Percentiles rank a stretch among this genome's conserved stretches.
Evolutionary conservation across 1,140 invertebrate species (phyloP).

Genomic region (Lordiphosa mommai): DNA sequence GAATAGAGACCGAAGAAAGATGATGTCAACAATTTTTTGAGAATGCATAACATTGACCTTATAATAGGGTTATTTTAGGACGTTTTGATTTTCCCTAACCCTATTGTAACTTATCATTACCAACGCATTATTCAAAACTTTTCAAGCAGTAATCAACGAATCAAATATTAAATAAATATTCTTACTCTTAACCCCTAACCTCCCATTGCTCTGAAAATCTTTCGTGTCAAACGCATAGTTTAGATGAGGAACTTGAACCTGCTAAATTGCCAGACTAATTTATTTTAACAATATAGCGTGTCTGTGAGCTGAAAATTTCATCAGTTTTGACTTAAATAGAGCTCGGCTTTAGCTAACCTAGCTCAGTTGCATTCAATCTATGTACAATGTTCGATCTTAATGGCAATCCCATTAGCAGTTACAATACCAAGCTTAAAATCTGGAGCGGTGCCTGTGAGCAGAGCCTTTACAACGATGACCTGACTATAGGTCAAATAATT

Average conservation of each 20-base stretch:
- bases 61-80: too few species aligned
- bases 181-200: too few species aligned
- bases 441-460: slow-evolving; percentile 45
- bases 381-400: slow-evolving; percentile 44
- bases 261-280: slow-evolving; percentile 34
- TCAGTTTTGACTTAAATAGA: slow-evolving; percentile 45
- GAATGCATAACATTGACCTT: too few species aligned
- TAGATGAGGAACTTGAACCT: slow-evolving; percentile 22
- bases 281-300: slow-evolving; percentile 30
- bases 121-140: too few species aligned
- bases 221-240: too few species aligned
- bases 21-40: too few species aligned
- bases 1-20: too few species aligned
- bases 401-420: slow-evolving; percentile 36
- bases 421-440: slow-evolving; percentile 28
- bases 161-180: too few species aligned
- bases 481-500: slow-evolving; percentile 58
- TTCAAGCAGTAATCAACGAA: too few species aligned
- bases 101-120: too few species aligned
- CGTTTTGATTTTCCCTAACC: too few species aligned
- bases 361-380: slow-evolving; percentile 39
- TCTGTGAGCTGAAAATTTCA: not conserved
- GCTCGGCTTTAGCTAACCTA: not conserved
- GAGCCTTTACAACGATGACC: slow-evolving; percentile 51
- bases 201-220: too few species aligned